A percentile compares a stretch with the other conserved stretches of the same genome.
Conservation (phyloP, 1,140 invertebrate genomes). For the Chlorops oryzae region DNA sequence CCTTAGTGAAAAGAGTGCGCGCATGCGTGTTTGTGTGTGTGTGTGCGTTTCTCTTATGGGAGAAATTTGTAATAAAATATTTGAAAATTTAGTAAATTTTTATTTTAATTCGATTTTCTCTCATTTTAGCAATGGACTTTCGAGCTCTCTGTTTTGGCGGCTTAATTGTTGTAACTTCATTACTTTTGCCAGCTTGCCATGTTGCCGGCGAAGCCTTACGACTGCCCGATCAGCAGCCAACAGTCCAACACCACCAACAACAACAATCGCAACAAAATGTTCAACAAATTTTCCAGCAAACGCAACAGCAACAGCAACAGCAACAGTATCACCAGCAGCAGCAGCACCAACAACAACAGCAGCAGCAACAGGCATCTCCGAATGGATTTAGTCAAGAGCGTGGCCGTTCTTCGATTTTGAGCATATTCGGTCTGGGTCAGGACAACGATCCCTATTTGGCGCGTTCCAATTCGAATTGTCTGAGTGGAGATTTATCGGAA, state of each 20-base stretch:
- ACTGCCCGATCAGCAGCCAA: slow-evolving; percentile 53
- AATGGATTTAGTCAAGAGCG: slow-evolving; percentile 30
- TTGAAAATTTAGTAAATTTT: too few species aligned
- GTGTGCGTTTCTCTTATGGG: too few species aligned
- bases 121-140: slow-evolving; percentile 13
- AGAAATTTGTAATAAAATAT: too few species aligned
- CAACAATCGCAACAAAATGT: slow-evolving; percentile 19
- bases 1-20: too few species aligned
- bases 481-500: slow-evolving; percentile 69
- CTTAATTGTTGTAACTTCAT: too few species aligned
- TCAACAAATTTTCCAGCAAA: slow-evolving; percentile 35
- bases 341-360: slow-evolving; percentile 16
- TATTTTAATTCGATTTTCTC: slow-evolving; percentile 11
- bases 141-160: too few species aligned
- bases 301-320: slow-evolving; percentile 31
- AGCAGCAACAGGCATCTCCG: slow-evolving; percentile 17
- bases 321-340: slow-evolving; percentile 20
- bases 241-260: slow-evolving; percentile 17
- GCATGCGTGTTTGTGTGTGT: too few species aligned
- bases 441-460: slow-evolving; percentile 70
- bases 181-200: too few species aligned
- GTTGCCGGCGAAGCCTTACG: slow-evolving; percentile 53
- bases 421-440: slow-evolving; percentile 65
- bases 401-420: slow-evolving; percentile 53
- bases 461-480: slow-evolving; percentile 61